Evolutionary conservation across 2,113 vertebrate species (phyloP), one percentile per base, ranked within the genome.

Genomic region (Lophura nycthemera): DNA sequence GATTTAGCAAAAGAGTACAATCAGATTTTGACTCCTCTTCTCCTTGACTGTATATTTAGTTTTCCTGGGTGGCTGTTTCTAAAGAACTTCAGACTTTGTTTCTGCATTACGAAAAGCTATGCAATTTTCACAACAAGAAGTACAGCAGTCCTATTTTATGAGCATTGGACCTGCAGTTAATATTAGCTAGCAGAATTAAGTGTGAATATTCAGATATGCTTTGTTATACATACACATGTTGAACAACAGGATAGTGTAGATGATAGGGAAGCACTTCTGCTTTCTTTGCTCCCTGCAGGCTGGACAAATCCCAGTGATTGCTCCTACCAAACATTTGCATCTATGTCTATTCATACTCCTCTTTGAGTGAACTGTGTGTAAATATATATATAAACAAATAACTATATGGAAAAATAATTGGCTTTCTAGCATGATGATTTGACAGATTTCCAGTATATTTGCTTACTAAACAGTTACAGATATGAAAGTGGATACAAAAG

Each of bases 151-250:
- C 27, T 60, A 27, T 60, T 85, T 88, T 71, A 91, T 59, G 75
- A 95, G 50, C 82, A 71, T 1, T 73, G 73, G 52, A 70, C 36
- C 59, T 76, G 59, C 48, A 73, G 66, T 87, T 89, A 96, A 59
- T 94, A 93, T 80, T 83, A 72, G 54, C 59, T 89, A 94, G 75
- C 60, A 93, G 79, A 83, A 0, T 0, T 59, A 86, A 92, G 13
- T 20, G 74, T 79, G 81, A 94, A 34, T 66, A 89, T 87, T 95
- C 77, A 87, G 91, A 52, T 34, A 89, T 59, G 91, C 75, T 85
- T 88, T 93, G 92, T 85, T 94, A 76, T 66, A 59, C 66, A 89
- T 1, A 2, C 71, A 79, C 48, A 43, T 40, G 71, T 61, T 63
- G 74, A 89, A 82, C 66, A 95, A 66, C 71, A 79, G 4, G 2